These are phyloP conservation scores for Pecten maximus DNA, from an alignment of 2,888 invertebrate genomes.

Conservation along the genomic window DNA sequence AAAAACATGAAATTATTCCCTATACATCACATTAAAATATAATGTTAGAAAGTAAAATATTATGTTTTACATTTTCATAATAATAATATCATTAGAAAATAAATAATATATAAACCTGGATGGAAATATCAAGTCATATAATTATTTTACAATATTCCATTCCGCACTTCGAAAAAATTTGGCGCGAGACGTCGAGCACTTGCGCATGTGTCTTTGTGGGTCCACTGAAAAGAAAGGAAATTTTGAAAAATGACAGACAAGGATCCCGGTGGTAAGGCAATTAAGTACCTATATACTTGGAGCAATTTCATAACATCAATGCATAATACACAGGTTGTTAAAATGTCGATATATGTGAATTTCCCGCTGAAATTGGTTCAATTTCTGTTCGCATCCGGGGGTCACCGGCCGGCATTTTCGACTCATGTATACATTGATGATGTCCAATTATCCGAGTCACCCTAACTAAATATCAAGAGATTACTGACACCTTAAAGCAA, in stretches of 20 bases:
- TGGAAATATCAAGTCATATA: background rate
- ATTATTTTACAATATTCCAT: background rate
- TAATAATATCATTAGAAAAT: background rate
- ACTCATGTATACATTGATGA: no score
- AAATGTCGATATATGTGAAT: background rate
- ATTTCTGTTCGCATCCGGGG: constrained; percentile 13
- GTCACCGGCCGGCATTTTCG: constrained; percentile 19
- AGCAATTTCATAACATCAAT: background rate
- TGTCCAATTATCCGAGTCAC: no score
- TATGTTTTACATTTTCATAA: background rate
- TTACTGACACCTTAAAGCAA: no score
- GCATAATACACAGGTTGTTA: background rate
- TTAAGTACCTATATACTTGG: background rate
- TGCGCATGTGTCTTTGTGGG: constrained; percentile 52
- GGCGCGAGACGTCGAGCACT: constrained; percentile 57
- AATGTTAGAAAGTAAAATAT: background rate
- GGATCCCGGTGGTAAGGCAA: constrained; percentile 61
- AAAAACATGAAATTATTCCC: background rate
- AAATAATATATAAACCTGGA: background rate
- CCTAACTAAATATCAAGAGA: no score
- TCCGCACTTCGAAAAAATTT: constrained; percentile 50
- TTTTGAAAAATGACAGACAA: constrained; percentile 64
- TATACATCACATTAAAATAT: background rate
- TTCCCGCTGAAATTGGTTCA: background rate
- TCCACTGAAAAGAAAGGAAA: constrained; percentile 40